Percentiles rank a stretch among this genome's conserved stretches.
These are phyloP conservation scores for Gambusia affinis DNA, from an alignment of 2,113 vertebrate genomes.

Conservation along the genomic window DNA sequence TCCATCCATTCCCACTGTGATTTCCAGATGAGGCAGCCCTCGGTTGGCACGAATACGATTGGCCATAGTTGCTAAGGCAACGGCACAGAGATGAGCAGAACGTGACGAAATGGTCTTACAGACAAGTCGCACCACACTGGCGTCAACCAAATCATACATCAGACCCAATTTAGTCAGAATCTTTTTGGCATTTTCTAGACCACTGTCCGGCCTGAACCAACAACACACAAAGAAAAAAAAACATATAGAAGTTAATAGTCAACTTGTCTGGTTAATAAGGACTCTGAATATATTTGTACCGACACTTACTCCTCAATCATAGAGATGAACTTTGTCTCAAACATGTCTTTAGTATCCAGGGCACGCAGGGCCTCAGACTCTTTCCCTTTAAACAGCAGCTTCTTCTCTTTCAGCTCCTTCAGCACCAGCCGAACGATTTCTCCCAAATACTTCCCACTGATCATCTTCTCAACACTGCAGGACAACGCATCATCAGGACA, in stretches of 20 bases:
- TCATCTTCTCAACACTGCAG: constrained; percentile 91
- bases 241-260: neutral
- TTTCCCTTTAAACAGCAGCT: constrained; percentile 75
- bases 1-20: constrained; percentile 82
- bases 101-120: constrained; percentile 78
- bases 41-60: constrained; percentile 77
- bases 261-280: neutral
- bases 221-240: neutral
- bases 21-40: constrained; percentile 46
- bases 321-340: constrained; percentile 79
- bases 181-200: constrained; percentile 34
- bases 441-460: constrained; percentile 85
- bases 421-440: constrained; percentile 82
- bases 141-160: constrained; percentile 57
- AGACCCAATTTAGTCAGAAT: constrained; percentile 78
- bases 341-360: constrained; percentile 13
- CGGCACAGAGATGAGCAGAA: constrained; percentile 78
- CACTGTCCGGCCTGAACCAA: constrained; percentile 35
- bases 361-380: constrained; percentile 36
- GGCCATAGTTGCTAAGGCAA: constrained; percentile 82
- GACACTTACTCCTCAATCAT: constrained; percentile 80
- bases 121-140: constrained; percentile 70
- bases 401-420: constrained; percentile 65
- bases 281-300: neutral
- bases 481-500: neutral